Conservation (phyloP, 1,140 invertebrate species). For the Bombus soroeensis region DNA sequence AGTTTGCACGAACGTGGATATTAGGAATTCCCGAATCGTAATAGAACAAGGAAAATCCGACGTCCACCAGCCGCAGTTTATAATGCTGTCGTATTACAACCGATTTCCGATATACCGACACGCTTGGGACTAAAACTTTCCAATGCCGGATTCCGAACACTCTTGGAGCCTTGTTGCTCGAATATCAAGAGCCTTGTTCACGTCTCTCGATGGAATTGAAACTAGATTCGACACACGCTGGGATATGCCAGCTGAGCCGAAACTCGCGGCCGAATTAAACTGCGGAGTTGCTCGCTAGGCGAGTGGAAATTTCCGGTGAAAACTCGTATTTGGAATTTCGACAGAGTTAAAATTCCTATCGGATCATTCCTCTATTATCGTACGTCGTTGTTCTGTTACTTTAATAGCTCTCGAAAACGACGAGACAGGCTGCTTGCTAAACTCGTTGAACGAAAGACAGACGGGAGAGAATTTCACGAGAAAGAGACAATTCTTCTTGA, state of each 20-base stretch:
- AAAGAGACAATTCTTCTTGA: too few species aligned
- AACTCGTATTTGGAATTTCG: neutral
- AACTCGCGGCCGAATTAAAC: constrained; percentile 8
- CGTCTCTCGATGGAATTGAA: neutral
- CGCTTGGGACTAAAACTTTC: neutral
- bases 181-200: constrained; percentile 17
- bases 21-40: neutral
- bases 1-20: neutral
- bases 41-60: neutral
- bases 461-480: too few species aligned
- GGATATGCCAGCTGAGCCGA: neutral
- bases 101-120: constrained; percentile 24
- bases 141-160: neutral
- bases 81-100: constrained; percentile 12
- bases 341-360: neutral
- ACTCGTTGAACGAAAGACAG: too few species aligned
- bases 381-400: too few species aligned
- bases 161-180: neutral
- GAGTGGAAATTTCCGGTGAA: neutral
- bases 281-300: neutral
- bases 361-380: too few species aligned
- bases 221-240: neutral
- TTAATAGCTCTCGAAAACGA: too few species aligned
- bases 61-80: neutral
- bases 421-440: too few species aligned